Percentiles rank a stretch among this genome's conserved stretches.
Conservation (phyloP, 2,113 vertebrate species). For the Gasterosteus nipponicus region DNA sequence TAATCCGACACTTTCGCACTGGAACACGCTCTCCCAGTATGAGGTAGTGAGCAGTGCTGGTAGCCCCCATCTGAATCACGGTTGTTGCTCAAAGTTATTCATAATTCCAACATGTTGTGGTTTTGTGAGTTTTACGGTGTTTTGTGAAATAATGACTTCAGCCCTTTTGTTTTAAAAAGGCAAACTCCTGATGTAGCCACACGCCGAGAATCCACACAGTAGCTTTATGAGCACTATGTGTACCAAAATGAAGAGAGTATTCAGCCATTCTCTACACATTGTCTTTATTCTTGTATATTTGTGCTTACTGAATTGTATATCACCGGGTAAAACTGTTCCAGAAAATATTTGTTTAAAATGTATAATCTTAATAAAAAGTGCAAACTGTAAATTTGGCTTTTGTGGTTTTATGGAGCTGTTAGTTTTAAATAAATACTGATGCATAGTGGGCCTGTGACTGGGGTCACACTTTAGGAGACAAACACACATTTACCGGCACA, state of each 20-base stretch:
- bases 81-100: constrained; percentile 70
- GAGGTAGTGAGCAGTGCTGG: constrained; percentile 11
- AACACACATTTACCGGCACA: neutral
- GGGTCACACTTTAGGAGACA: neutral
- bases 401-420: constrained; percentile 24
- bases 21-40: constrained; percentile 26
- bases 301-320: constrained; percentile 92
- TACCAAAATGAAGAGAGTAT: constrained; percentile 87
- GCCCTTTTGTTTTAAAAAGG: constrained; percentile 98
- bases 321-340: constrained; percentile 94
- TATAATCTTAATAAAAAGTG: constrained; percentile 93
- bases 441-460: neutral
- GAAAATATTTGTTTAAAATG: constrained; percentile 91
- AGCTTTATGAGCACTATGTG: constrained; percentile 87
- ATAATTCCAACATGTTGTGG: constrained; percentile 84
- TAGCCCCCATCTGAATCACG: constrained; percentile 54
- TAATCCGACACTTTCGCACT: constrained; percentile 30
- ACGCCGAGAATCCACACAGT: constrained; percentile 76
- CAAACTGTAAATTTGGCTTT: constrained; percentile 48
- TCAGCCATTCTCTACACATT: constrained; percentile 83
- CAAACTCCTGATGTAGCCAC: constrained; percentile 81
- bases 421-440: neutral
- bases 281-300: constrained; percentile 89
- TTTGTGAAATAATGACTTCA: constrained; percentile 64
- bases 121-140: constrained; percentile 81